Evolutionary conservation across 2,888 invertebrate species (phyloP).

Genomic region (Drosophila emarginata): DNA sequence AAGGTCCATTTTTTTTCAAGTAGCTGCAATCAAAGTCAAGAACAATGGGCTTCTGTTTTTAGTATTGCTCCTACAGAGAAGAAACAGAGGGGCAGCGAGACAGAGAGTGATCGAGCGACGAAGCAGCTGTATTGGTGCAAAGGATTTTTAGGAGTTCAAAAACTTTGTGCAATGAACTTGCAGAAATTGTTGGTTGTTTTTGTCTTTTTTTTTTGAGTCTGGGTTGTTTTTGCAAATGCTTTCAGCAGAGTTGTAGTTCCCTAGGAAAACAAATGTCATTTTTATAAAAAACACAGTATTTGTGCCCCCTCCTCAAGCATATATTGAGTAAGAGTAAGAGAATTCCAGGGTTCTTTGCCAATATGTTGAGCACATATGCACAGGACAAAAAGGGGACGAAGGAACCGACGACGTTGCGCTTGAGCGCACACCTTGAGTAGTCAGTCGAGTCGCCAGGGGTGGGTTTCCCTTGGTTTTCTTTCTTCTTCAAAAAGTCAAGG

Average conservation of each 20-base stretch:
- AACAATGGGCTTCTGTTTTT: slow-evolving; percentile 53
- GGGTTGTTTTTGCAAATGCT: slow-evolving; percentile 49
- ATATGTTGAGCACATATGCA: slow-evolving; percentile 63
- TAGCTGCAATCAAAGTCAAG: slow-evolving; percentile 64
- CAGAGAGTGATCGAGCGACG: slow-evolving; percentile 4
- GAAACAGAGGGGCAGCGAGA: background rate
- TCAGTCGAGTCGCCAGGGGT: slow-evolving; percentile 44
- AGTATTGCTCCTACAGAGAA: slow-evolving; percentile 16
- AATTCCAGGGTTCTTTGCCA: slow-evolving; percentile 59
- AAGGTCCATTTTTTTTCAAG: slow-evolving; percentile 47
- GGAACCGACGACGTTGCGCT: slow-evolving; percentile 51
- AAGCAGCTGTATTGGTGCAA: slow-evolving; percentile 69
- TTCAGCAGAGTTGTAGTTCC: slow-evolving; percentile 33
- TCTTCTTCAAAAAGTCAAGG: slow-evolving; percentile 53
- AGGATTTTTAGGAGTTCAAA: slow-evolving; percentile 49
- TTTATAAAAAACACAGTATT: slow-evolving; percentile 23
- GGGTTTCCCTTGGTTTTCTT: slow-evolving; percentile 46
- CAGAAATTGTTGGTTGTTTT: slow-evolving; percentile 40
- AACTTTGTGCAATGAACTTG: slow-evolving; percentile 61
- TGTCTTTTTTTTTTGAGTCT: slow-evolving; percentile 18
- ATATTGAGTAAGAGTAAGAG: slow-evolving; percentile 28
- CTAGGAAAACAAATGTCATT: slow-evolving; percentile 65
- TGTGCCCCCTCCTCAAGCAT: slow-evolving; percentile 28
- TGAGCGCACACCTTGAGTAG: slow-evolving; percentile 72
- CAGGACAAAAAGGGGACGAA: slow-evolving; percentile 43